Evolutionary conservation across 2,888 invertebrate genomes (phyloP), one percentile per base, ranked within the genome.

Genomic region (Hypena proboscidalis): DNA sequence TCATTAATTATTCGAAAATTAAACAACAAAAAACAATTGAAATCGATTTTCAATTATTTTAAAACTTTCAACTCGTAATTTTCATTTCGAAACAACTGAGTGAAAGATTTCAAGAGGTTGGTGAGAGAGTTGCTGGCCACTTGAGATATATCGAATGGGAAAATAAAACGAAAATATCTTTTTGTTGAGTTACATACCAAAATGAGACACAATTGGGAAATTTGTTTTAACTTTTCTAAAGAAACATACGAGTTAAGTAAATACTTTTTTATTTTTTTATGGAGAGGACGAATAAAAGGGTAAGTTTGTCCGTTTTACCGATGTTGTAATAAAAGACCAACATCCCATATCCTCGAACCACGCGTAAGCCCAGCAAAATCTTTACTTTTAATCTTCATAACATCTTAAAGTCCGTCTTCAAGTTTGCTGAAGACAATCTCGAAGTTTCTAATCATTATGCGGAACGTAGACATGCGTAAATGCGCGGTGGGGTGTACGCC

Each of bases 361-460:
- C 11, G 31, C 26, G 17, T 7, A 44, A 36, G 13, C 5, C 8
- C 2, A 14, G 4, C 0, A 5, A 10, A 32, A 41, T 20, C 17
- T 50, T 61, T 20, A 33, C 35, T 33, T 22, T 26, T 26, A 49
- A 26, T 32, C 13, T 36, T 35, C 50, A 59, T 47, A 43, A 54
- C 41, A 63, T 38, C 26, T 45, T 39, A 22, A 45, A 58, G 45
- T 49, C 36, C 45, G 21, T 51, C 32, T 45, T 14, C 25, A 46
- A 55, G 38, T 37, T 52, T 36, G 15, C 21, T 29, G 36, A 43
- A 42, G 14, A 33, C 43, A 50, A 41, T 41, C 44, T 53, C 25
- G 38, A 56, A 50, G 46, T 50, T 50, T 52, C 29, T 53, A 51
- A 56, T 53, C 52, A 55, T 11, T 23, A 33, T 31, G 33, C 26